These are phyloP conservation scores for Gymnopithys bicolor DNA, from an alignment of 2,797 vertebrate species.

Conservation along the genomic window DNA sequence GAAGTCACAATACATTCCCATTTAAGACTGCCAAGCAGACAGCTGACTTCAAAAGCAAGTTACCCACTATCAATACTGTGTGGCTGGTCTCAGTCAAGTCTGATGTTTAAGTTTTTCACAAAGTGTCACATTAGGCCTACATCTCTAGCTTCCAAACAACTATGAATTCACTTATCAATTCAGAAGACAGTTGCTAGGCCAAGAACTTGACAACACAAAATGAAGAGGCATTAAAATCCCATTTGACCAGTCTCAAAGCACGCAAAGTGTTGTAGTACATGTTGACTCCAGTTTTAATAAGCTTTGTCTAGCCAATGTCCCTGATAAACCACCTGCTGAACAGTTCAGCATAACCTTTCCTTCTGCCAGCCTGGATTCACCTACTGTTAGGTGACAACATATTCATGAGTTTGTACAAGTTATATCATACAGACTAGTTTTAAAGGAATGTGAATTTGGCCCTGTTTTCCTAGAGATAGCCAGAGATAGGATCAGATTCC, in stretches of 20 bases:
- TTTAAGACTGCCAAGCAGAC: neutral
- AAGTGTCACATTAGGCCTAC: neutral
- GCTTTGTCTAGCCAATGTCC: neutral
- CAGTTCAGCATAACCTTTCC: neutral
- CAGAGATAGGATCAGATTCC: neutral
- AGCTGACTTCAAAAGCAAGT: neutral
- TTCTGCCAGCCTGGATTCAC: neutral
- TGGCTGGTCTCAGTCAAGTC: neutral
- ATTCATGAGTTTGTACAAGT: neutral
- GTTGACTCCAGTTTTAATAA: neutral
- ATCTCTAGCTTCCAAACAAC: neutral
- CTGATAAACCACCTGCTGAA: neutral
- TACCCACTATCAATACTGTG: neutral
- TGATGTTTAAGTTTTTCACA: neutral
- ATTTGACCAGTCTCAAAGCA: neutral
- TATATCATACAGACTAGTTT: neutral
- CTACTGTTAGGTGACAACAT: neutral
- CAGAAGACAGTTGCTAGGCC: neutral
- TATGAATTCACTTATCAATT: neutral
- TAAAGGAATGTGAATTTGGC: neutral
- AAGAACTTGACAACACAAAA: neutral
- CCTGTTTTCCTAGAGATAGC: neutral
- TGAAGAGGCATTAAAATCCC: neutral
- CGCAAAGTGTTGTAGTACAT: accelerated
- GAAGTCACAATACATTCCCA: neutral